Base-by-base conservation (phyloP, 2,888 invertebrate species). In the Aleiodes leptofemur region DNA sequence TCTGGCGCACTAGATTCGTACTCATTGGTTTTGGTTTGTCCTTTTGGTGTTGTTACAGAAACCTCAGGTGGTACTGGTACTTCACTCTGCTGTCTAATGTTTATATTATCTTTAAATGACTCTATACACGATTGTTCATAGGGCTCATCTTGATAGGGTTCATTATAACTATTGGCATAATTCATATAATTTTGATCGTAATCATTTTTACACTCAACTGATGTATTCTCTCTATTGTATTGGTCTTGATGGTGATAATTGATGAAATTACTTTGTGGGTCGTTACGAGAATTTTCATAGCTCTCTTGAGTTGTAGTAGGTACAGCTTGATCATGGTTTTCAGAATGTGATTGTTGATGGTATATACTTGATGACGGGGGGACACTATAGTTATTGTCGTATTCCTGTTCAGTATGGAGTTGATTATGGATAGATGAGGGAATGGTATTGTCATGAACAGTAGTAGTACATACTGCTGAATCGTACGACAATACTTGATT, bases 21-120 rank as follows among this genome's bases (percentile, higher is more conserved):
- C 4, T 87, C 88, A 69, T 88, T 88, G n/a, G 84, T 78, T 74
- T 77, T 85, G 0, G 86, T 86, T 73, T 88, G 86, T 51, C 87
- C 86, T 43, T 84, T 83, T 3, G 87, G 84, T 38, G 88, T 88
- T 51, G 86, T 86, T 55, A 86, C 85, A n/a, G 87, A 86, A 11
- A 88, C 73, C 76, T 88, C 87, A 23, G 23, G 23, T 23, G 23
- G 23, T 6, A n/a, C n/a, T n/a, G 86, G 87, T 43, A 87, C 85
- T 70, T 87, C 87, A 80, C 84, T 86, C 53, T 79, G 77, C 59
- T 84, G 78, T 61, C 86, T 85, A 0, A 85, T 86, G 55, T 79
- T 78, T 3, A 74, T 77, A 14, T 78, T 74, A 4, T 31, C 16
- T 16, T 3, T 16, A 8, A 16, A 14, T n/a, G 68, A 57, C 34